These are phyloP conservation scores for Biston stratarius DNA, from an alignment of 2,888 invertebrate species.

Conservation along the genomic window DNA sequence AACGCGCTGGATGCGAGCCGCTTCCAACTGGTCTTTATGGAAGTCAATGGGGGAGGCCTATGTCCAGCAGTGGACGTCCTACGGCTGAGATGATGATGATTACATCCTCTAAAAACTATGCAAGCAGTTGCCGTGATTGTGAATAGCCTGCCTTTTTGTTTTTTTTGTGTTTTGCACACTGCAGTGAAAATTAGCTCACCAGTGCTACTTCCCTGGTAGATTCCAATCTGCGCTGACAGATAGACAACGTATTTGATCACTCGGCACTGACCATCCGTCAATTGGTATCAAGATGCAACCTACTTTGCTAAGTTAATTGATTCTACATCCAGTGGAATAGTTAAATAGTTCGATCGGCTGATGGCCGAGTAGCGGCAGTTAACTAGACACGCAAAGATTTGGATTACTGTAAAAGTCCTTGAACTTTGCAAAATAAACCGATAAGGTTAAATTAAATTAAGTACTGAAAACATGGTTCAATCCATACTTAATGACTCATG, in stretches of 20 bases:
- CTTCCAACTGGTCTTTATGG: no score
- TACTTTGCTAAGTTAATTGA: slow-evolving; percentile 28
- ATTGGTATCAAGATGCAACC: slow-evolving; percentile 24
- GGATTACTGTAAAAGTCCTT: not conserved
- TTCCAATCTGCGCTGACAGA: slow-evolving; percentile 21
- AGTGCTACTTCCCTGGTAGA: slow-evolving; percentile 18
- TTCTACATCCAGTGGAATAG: slow-evolving; percentile 21
- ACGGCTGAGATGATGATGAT: no score
- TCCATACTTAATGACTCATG: no score
- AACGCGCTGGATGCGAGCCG: no score
- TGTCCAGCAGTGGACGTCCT: no score
- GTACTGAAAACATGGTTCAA: no score
- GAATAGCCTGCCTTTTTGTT: not conserved
- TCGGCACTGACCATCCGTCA: slow-evolving; percentile 23
- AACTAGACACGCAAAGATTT: slow-evolving; percentile 14
- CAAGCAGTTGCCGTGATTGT: not conserved
- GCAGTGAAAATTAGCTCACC: slow-evolving; percentile 13
- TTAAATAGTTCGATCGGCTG: slow-evolving; percentile 24
- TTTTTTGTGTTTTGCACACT: no score
- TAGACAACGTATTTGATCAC: slow-evolving; percentile 7
- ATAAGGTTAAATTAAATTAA: not conserved
- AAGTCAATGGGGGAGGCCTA: no score
- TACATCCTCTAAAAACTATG: not conserved
- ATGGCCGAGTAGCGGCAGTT: slow-evolving; percentile 29
- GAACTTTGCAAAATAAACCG: not conserved